phyloP scores from a whole-genome alignment of 2,888 invertebrate genomes.

The Mesorhabditis spiculigera region DNA sequence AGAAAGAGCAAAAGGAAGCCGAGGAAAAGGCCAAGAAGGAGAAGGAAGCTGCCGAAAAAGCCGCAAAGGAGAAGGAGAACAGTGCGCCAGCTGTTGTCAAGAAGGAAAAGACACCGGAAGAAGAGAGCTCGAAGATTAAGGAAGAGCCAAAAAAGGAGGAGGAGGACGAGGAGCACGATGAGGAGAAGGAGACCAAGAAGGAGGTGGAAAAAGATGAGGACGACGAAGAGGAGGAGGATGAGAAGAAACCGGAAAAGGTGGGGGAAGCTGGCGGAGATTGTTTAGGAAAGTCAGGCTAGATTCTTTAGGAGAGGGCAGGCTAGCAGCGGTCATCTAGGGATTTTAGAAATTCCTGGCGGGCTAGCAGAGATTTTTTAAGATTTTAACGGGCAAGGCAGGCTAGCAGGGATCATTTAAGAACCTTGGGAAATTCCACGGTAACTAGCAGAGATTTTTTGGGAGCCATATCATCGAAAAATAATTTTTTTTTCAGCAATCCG shows the following conservation, averaged over 20 bases:
- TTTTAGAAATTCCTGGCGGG: too few species aligned
- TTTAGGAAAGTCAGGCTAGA: too few species aligned
- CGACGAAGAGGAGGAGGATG: background rate
- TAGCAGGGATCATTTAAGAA: too few species aligned
- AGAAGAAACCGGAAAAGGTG: background rate
- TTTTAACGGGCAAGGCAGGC: too few species aligned
- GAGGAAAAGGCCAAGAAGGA: background rate
- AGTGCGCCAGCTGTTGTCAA: too few species aligned
- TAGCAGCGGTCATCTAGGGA: too few species aligned
- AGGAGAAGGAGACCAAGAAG: background rate
- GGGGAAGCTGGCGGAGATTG: too few species aligned
- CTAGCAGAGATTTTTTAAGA: too few species aligned
- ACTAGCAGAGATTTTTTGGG: too few species aligned
- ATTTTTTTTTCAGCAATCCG: background rate
- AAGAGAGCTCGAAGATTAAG: background rate
- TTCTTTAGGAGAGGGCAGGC: too few species aligned
- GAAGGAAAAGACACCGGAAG: background rate
- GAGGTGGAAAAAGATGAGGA: background rate
- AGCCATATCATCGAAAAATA: too few species aligned
- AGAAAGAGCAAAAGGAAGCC: conserved; percentile 1
- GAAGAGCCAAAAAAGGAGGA: background rate
- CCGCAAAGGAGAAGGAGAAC: background rate
- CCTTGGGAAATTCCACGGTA: too few species aligned
- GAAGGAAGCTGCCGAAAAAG: background rate
- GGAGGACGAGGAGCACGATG: background rate